Percentiles rank a stretch among this genome's conserved stretches.
These are phyloP conservation scores for Nemopilema nomurai DNA, from an alignment of 30 jellyfish, hydroid and myxozoan species.

Conservation along the genomic window DNA sequence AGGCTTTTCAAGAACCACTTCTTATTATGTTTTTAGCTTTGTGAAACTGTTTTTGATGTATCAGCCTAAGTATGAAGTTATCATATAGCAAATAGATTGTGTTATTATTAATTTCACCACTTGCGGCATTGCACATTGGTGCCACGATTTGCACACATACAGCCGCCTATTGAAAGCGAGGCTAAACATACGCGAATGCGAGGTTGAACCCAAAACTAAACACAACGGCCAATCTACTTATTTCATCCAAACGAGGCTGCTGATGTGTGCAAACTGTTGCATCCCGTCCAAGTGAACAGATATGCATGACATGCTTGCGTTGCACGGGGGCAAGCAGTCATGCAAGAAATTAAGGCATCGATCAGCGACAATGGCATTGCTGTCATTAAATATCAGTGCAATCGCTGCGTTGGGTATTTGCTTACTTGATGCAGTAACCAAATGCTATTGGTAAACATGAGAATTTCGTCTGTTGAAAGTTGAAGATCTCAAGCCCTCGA, in stretches of 20 bases:
- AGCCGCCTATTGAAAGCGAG: background rate
- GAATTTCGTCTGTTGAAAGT: no score
- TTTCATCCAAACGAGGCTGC: background rate
- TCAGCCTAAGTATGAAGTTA: background rate
- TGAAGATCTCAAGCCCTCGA: no score
- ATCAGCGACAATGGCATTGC: background rate
- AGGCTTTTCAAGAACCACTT: background rate
- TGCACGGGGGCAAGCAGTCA: conserved; percentile 39
- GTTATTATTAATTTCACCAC: conserved; percentile 43
- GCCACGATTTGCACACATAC: conserved; percentile 21
- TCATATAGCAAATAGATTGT: conserved; percentile 4
- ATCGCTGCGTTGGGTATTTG: no score
- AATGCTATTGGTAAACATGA: no score
- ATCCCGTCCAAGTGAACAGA: conserved; percentile 68
- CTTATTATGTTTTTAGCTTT: background rate
- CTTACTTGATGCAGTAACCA: no score
- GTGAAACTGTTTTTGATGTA: no score
- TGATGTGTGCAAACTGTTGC: conserved; percentile 35
- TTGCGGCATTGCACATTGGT: conserved; percentile 71
- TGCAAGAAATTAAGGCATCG: conserved; percentile 37
- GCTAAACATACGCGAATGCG: background rate
- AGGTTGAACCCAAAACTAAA: background rate
- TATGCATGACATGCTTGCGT: conserved; percentile 49
- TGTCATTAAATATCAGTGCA: background rate
- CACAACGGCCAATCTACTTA: background rate